Evolutionary conservation across 2,797 vertebrate species (phyloP), one percentile per base, ranked within the genome.

Genomic region (Brachyrhaphis roseni): DNA sequence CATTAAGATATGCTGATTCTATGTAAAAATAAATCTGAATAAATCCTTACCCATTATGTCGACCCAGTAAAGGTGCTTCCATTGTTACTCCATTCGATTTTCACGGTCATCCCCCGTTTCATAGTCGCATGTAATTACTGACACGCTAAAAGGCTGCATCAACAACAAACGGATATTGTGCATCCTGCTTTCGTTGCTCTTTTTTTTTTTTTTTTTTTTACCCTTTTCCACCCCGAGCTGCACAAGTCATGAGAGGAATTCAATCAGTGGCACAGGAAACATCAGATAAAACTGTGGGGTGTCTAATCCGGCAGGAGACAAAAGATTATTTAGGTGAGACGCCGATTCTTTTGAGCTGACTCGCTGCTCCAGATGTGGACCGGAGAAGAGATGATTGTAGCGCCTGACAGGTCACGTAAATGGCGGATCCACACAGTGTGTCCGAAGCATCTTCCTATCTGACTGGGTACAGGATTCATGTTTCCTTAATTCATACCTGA

Each of bases 231-330:
- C 78, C 79, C 78, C 28, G 75, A 72, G 87, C 28, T 85, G 83
- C 90, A 87, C 87, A 86, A 87, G 83, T 92, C 90, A 91, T 89
- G 85, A 84, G 86, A 88, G 77, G 72, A 86, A 45, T 82, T 87
- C 85, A 89, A 57, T 87, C 86, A 79, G 81, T 15, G 74, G 41
- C 46, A 59, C 46, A 49, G 23, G 49, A 51, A 46, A 77, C 53
- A 16, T 43, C 2, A 47, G 57, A 7, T 36, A 18, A 76, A n/a
- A 53, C 28, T 13, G 82, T 34, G 66, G 66, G 13, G 31, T 1
- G 46, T 8, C 10, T 64, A 51, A 86, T 82, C 81, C 80, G 59
- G 12, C 49, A 36, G 45, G 55, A 75, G 47, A 76, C 49, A 34
- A 46, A 31, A 75, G 83, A 89, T 86, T 74, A 80, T 75, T 87